Conservation (phyloP, 2,113 vertebrate species). For the Pimephales promelas region DNA sequence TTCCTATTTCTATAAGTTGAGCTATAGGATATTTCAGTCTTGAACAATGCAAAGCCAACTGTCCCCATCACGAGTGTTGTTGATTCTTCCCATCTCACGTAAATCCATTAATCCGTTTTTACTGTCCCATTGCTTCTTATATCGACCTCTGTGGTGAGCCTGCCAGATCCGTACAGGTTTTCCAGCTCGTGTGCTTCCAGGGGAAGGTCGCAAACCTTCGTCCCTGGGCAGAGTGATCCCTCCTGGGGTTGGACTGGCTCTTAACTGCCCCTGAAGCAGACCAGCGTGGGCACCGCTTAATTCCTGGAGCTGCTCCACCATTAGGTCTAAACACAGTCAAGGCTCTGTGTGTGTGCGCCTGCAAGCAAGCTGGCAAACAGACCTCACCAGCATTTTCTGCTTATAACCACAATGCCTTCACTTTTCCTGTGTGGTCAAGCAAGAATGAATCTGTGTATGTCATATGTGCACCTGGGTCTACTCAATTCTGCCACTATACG, state of each 20-base stretch:
- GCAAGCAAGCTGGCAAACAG: conserved; percentile 31
- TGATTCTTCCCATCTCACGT: conserved; percentile 15
- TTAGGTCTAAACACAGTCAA: conserved; percentile 17
- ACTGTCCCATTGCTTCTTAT: conserved; percentile 11
- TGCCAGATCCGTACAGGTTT: conserved; percentile 27
- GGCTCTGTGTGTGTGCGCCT: conserved; percentile 4
- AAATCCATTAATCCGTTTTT: conserved; percentile 23
- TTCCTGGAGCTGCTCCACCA: conserved; percentile 26
- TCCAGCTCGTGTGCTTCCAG: neutral
- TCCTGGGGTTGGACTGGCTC: neutral
- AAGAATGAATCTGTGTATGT: neutral
- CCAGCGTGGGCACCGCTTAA: neutral
- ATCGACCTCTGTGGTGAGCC: neutral
- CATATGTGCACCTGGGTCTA: neutral
- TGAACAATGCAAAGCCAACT: neutral
- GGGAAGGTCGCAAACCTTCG: neutral
- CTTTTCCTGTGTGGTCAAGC: conserved; percentile 15
- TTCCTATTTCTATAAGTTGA: no score
- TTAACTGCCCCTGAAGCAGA: neutral
- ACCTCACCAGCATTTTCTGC: conserved; percentile 6
- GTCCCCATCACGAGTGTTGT: neutral
- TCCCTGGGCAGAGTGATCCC: conserved; percentile 2
- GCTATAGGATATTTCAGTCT: neutral
- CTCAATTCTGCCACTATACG: neutral
- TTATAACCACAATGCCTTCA: conserved; percentile 16